These are phyloP conservation scores for Hemithea aestivaria DNA, from an alignment of 2,888 invertebrate genomes.

Conservation along the genomic window DNA sequence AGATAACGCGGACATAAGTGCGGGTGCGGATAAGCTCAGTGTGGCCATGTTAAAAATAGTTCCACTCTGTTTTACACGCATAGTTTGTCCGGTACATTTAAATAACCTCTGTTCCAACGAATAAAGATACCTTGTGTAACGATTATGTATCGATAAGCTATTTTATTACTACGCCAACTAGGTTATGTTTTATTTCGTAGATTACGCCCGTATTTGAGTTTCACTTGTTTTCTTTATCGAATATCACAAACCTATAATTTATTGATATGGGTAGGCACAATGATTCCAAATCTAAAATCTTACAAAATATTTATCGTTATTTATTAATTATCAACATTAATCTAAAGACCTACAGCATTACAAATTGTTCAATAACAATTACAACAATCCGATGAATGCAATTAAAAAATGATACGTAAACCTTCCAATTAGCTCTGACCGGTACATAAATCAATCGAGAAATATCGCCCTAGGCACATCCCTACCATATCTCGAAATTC, in stretches of 20 bases:
- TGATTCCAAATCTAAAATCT: no score
- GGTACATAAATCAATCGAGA: conserved; percentile 22
- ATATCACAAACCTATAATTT: no score
- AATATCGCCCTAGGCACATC: conserved; percentile 33
- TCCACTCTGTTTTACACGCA: conserved; percentile 74
- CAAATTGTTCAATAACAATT: conserved; percentile 3
- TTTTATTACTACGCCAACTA: conserved; percentile 1
- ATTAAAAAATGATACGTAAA: conserved; percentile 10
- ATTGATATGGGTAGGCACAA: no score
- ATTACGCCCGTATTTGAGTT: no score
- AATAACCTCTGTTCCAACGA: no score
- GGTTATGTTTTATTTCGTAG: neutral
- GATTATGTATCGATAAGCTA: neutral
- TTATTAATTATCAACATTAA: no score
- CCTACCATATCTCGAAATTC: conserved; percentile 50
- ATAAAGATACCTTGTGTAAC: no score
- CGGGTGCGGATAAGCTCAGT: conserved; percentile 74
- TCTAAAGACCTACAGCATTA: neutral
- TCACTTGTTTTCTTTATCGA: no score
- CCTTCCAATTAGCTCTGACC: conserved; percentile 12
- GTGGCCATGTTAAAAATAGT: conserved; percentile 78
- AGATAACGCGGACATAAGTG: conserved; percentile 73
- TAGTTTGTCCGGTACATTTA: conserved; percentile 48
- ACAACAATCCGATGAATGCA: conserved; percentile 9
- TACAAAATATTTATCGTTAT: no score